Conservation (phyloP, 2,797 vertebrate species). For the Fratercula arctica region DNA sequence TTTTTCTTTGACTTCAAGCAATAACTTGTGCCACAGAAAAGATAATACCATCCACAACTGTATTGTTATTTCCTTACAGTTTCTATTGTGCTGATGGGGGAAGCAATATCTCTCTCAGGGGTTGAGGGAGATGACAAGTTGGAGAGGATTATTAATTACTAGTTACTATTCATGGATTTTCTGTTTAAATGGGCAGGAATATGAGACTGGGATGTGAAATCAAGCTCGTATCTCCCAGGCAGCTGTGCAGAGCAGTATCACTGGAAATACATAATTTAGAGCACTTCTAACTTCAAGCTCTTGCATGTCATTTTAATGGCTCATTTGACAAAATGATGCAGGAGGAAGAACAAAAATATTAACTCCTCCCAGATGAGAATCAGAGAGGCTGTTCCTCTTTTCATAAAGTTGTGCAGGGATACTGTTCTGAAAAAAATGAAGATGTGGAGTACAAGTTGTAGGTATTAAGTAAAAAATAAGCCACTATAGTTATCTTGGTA, state of each 20-base stretch:
- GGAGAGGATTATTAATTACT: constrained; percentile 36
- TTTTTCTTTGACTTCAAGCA: not conserved
- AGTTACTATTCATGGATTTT: constrained; percentile 31
- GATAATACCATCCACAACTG: not conserved
- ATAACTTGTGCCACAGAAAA: not conserved
- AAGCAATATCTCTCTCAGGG: not conserved
- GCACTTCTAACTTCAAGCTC: constrained; percentile 8
- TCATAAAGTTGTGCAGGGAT: not conserved
- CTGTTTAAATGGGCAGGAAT: constrained; percentile 42
- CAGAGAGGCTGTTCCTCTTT: not conserved
- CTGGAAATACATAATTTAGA: constrained; percentile 49
- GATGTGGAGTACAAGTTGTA: not conserved
- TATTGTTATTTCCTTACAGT: not conserved
- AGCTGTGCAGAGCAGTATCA: not conserved
- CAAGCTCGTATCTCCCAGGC: not conserved
- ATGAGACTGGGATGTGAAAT: constrained; percentile 23
- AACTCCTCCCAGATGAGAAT: not conserved
- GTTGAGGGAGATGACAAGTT: not conserved
- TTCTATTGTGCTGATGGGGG: not conserved
- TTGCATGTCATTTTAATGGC: constrained; percentile 10
- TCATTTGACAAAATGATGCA: constrained; percentile 23
- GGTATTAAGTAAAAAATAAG: not conserved
- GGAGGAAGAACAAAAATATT: not conserved
- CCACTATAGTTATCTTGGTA: not conserved
- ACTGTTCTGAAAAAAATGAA: not conserved